Conservation (phyloP, 2,797 vertebrate genomes). For the Phyllotis vaccarum region DNA sequence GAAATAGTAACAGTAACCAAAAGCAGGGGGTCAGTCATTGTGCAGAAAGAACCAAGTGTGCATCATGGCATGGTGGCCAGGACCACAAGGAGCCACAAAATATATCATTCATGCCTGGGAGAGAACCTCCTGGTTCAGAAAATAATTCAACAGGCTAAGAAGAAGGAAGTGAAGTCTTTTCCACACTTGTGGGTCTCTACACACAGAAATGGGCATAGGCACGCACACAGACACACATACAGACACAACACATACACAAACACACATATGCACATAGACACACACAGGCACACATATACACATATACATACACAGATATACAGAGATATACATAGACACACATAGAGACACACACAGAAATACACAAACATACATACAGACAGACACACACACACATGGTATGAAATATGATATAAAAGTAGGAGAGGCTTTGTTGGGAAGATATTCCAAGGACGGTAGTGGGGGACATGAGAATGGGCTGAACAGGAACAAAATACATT, state of each 20-base stretch:
- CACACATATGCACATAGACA: neutral
- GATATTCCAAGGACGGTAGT: neutral
- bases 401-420: neutral
- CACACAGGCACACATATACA: neutral
- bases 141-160: too few relatives aligned
- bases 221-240: neutral
- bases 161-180: too few relatives aligned
- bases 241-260: neutral
- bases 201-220: neutral
- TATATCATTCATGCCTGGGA: too few relatives aligned
- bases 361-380: neutral
- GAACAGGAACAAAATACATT: neutral
- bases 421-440: neutral
- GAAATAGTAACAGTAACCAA: too few relatives aligned
- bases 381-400: neutral
- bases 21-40: too few relatives aligned
- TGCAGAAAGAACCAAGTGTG: too few relatives aligned
- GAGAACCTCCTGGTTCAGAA: too few relatives aligned
- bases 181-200: too few relatives aligned
- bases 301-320: neutral
- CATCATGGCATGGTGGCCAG: too few relatives aligned
- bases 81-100: too few relatives aligned
- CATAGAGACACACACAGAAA: accelerated
- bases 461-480: neutral
- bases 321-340: neutral